Percentiles rank a stretch among this genome's conserved stretches.
Conservation (phyloP, 2,113 vertebrate species). For the Podilymbus podiceps region DNA sequence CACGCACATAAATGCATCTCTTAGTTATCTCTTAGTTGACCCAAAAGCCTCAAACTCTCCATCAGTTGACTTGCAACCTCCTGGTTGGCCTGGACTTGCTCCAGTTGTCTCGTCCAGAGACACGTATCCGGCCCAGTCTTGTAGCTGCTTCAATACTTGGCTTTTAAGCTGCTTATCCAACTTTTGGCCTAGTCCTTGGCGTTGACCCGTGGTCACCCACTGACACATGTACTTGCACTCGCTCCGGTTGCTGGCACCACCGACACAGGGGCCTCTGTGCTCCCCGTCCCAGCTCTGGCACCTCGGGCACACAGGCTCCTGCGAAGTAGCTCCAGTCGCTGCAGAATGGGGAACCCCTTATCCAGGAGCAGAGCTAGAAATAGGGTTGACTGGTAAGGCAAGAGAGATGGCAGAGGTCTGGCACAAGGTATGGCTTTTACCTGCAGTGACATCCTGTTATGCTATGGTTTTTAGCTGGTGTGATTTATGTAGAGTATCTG, state of each 20-base stretch:
- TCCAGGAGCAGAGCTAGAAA: background rate
- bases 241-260: background rate
- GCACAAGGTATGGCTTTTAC: background rate
- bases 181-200: background rate
- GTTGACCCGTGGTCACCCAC: background rate
- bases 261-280: background rate
- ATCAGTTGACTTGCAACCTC: background rate
- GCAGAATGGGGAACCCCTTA: background rate
- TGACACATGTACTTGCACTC: rapidly evolving
- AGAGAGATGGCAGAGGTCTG: background rate
- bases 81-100: background rate
- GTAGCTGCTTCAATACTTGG: background rate
- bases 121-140: background rate
- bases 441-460: background rate
- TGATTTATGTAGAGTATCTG: background rate
- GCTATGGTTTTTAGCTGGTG: background rate
- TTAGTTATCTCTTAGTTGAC: background rate
- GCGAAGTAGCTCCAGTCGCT: background rate
- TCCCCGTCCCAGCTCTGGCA: background rate
- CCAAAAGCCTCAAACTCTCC: background rate
- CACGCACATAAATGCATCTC: background rate
- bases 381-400: background rate
- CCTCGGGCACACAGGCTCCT: background rate
- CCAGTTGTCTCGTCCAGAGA: background rate
- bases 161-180: background rate